Evolutionary conservation across 2,888 invertebrate genomes (phyloP).

Genomic region (Heliconius sara): DNA sequence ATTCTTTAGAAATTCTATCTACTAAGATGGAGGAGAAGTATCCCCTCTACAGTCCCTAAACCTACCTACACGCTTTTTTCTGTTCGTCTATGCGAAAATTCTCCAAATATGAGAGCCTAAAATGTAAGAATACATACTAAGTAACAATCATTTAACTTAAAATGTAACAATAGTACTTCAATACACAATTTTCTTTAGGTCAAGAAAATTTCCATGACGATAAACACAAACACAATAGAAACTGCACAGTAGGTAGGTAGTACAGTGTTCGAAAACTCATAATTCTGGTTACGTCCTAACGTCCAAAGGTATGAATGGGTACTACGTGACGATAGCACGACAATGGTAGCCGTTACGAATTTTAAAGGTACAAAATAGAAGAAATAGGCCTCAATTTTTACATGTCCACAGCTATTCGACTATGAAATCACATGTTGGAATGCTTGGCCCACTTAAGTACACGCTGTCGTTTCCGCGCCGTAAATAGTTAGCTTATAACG

Average conservation of each 20-base stretch:
- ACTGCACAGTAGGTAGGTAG: neutral
- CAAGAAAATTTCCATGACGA: conserved; percentile 65
- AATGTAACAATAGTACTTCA: conserved; percentile 50
- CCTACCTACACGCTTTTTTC: too few relatives aligned
- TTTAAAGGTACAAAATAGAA: conserved; percentile 58
- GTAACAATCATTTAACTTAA: too few relatives aligned
- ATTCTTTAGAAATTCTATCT: too few relatives aligned
- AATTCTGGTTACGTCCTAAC: neutral
- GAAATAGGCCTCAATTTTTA: conserved; percentile 67
- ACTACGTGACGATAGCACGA: conserved; percentile 76
- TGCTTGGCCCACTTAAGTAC: conserved; percentile 64
- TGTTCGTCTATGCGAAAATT: too few relatives aligned
- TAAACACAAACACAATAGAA: neutral
- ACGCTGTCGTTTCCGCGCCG: conserved; percentile 56
- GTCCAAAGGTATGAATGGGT: conserved; percentile 58
- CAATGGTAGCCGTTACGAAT: conserved; percentile 80
- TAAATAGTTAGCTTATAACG: conserved; percentile 57
- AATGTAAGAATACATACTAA: too few relatives aligned
- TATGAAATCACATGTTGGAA: conserved; percentile 60
- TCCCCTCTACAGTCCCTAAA: too few relatives aligned
- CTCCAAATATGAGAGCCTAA: too few relatives aligned
- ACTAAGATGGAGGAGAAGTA: too few relatives aligned
- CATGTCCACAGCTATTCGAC: conserved; percentile 55
- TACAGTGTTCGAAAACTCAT: conserved; percentile 1
- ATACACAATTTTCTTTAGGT: conserved; percentile 69